phyloP scores from a whole-genome alignment of 1,140 invertebrate species.

The Eriosoma lanigerum region DNA sequence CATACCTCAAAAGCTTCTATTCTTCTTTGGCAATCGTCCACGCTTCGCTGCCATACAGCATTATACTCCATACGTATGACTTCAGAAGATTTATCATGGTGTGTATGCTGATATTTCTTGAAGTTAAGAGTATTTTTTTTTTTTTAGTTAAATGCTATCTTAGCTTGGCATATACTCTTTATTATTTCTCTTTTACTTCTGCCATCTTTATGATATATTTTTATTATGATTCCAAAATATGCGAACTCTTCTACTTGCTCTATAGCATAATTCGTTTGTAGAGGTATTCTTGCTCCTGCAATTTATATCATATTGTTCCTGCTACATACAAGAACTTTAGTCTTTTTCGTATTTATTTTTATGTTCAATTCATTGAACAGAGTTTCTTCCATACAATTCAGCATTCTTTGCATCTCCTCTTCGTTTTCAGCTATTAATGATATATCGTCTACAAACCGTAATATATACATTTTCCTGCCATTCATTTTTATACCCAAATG shows the following conservation, averaged over 20 bases:
- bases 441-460: constrained; percentile 39
- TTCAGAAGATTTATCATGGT: constrained; percentile 23
- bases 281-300: constrained; percentile 8
- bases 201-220: too few relatives aligned
- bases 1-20: constrained; percentile 56
- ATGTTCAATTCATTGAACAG: constrained; percentile 41
- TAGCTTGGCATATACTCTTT: constrained; percentile 24
- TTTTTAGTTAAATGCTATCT: constrained; percentile 39
- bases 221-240: too few relatives aligned
- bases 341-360: too few relatives aligned
- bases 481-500: too few relatives aligned
- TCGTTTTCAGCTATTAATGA: too few relatives aligned
- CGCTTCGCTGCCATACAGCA: constrained; percentile 52
- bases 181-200: constrained; percentile 40
- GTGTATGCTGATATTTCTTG: too few relatives aligned
- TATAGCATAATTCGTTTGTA: neutral
- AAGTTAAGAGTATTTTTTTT: neutral
- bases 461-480: neutral
- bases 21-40: constrained; percentile 54
- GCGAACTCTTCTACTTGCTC: constrained; percentile 9
- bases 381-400: too few relatives aligned
- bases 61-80: constrained; percentile 24
- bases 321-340: too few relatives aligned
- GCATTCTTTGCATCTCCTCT: too few relatives aligned
- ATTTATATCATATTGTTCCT: too few relatives aligned